Percentiles rank a stretch among this genome's conserved stretches.
These are phyloP conservation scores for Caenorhabditis zanzibari DNA, from an alignment of 2,888 invertebrate genomes.

Conservation along the genomic window DNA sequence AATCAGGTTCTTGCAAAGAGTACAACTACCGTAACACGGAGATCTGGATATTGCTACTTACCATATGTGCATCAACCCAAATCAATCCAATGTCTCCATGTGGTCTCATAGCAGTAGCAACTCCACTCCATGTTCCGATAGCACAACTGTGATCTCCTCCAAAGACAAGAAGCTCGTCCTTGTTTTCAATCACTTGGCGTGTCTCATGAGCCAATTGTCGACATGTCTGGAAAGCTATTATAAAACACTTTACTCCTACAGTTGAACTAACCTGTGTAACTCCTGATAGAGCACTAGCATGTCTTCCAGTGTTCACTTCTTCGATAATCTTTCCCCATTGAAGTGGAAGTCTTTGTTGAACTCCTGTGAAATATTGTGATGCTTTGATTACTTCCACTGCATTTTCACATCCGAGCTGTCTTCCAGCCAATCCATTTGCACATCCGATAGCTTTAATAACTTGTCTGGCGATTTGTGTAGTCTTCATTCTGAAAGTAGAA, in stretches of 20 bases:
- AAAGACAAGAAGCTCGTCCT: constrained; percentile 75
- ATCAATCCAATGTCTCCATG: constrained; percentile 78
- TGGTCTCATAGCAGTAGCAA: constrained; percentile 74
- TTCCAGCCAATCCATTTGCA: constrained; percentile 79
- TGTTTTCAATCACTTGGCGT: constrained; percentile 65
- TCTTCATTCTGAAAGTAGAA: constrained; percentile 27
- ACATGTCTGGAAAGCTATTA: constrained; percentile 65
- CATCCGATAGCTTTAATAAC: constrained; percentile 75
- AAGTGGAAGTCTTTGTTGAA: constrained; percentile 68
- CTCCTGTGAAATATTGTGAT: constrained; percentile 71
- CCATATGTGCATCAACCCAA: constrained; percentile 81
- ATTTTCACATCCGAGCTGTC: constrained; percentile 80
- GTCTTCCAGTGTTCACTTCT: constrained; percentile 76
- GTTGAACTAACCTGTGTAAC: constrained; percentile 73
- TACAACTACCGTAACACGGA: background rate
- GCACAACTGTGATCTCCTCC: constrained; percentile 81
- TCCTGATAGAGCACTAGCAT: constrained; percentile 73
- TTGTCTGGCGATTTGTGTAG: constrained; percentile 64
- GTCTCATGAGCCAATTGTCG: constrained; percentile 74
- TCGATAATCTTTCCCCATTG: constrained; percentile 75
- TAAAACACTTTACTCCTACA: background rate
- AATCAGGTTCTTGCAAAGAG: constrained; percentile 14
- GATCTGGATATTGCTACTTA: constrained; percentile 14
- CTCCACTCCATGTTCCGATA: constrained; percentile 81
- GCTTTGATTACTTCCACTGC: constrained; percentile 74